Evolutionary conservation across 2,797 vertebrate species (phyloP), one percentile per base, ranked within the genome.

Genomic region (Amphiprion clarkii): DNA sequence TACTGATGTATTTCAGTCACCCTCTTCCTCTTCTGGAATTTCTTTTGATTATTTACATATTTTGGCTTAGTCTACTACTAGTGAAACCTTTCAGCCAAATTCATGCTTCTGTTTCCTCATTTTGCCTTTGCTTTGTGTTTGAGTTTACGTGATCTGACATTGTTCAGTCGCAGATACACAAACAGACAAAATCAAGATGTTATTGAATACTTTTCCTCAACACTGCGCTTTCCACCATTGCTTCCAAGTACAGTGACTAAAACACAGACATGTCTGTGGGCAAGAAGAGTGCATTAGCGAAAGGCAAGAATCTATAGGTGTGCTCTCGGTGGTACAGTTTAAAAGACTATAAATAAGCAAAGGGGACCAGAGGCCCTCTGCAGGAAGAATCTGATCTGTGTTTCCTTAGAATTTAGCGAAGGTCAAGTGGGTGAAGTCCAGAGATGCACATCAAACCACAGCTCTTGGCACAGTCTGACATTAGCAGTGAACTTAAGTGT

Each of bases 401-500:
- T 52, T 79, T 78, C 70, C 33, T 67, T 46, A 78, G 57, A 88
- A 62, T 74, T 61, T 56, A 62, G 67, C 46, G 39, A 58, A 75
- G 75, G 70, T 81, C 63, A 61, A 31, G 25, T 9, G 23, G 65
- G 62, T 56, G 65, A 76, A 19, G 48, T 54, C 39, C 42, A 31
- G 48, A 74, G 75, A 72, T 23, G 39, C 19, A 17, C 14, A 19
- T 62, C 36, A 51, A 79, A 68, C 42, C 16, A 14, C 53, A 71
- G 61, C 53, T 56, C 29, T 5, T 21, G 6, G 3, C 70, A 23
- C 12, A 62, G 53, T 69, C 65, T 21, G 53, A 72, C 25, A 49
- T 71, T n/a, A 77, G 54, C 57, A 4, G 33, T 42, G 39, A 58
- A 65, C 7, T 14, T 9, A 36, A 79, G 60, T 19, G 55, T 39